Evolutionary conservation across 2,888 invertebrate genomes (phyloP).

Genomic region (Zele albiditarsus): DNA sequence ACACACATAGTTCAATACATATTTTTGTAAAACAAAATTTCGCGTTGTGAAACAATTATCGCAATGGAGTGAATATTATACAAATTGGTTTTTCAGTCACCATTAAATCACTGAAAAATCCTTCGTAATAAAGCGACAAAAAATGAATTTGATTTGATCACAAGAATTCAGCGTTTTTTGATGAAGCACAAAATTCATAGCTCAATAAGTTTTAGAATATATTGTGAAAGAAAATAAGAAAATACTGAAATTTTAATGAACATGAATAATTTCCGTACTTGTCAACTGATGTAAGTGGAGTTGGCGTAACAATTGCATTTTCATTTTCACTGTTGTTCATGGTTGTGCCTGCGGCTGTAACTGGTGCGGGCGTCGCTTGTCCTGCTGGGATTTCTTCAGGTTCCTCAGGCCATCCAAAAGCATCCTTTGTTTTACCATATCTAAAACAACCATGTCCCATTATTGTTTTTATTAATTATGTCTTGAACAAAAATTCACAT

Average conservation of each 20-base stretch:
- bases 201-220: constrained; percentile 18
- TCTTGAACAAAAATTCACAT: no score
- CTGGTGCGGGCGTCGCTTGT: constrained; percentile 65
- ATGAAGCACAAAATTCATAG: constrained; percentile 11
- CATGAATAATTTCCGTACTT: constrained; percentile 67
- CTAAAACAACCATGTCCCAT: constrained; percentile 69
- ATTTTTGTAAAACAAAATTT: constrained; percentile 28
- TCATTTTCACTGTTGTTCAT: constrained; percentile 70
- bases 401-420: constrained; percentile 98
- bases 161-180: not conserved
- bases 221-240: constrained; percentile 39
- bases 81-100: not conserved
- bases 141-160: not conserved
- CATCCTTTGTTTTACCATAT: constrained; percentile 95
- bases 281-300: constrained; percentile 77
- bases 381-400: constrained; percentile 81
- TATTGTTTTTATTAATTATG: not conserved
- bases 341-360: constrained; percentile 59
- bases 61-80: not conserved
- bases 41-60: not conserved
- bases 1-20: constrained; percentile 6
- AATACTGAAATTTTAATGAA: constrained; percentile 24
- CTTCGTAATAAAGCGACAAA: not conserved
- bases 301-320: constrained; percentile 67
- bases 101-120: not conserved